These are phyloP conservation scores for Epizoanthus stellaris DNA, from an alignment of 92 coral and sea anemone species.

Conservation along the genomic window DNA sequence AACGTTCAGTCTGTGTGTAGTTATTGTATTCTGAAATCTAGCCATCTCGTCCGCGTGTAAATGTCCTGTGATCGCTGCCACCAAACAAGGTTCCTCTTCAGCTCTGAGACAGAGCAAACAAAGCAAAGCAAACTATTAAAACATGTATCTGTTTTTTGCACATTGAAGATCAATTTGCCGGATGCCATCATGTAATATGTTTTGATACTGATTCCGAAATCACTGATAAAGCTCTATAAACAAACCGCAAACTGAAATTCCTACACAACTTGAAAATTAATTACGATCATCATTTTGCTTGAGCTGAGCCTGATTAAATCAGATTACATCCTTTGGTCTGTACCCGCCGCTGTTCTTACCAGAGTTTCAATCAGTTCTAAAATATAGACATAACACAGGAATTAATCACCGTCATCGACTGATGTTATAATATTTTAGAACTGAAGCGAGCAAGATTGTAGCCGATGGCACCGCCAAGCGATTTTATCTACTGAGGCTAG, in stretches of 20 bases:
- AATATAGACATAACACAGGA: neutral
- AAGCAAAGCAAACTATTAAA: neutral
- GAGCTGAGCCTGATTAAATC: conserved; percentile 13
- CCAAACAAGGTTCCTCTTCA: too few relatives aligned
- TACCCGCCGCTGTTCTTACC: neutral
- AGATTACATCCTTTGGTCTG: neutral
- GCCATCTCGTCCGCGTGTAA: too few relatives aligned
- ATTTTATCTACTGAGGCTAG: too few relatives aligned
- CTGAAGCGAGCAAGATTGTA: too few relatives aligned
- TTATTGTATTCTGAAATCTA: too few relatives aligned
- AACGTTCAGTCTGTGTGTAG: too few relatives aligned
- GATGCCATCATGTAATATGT: neutral
- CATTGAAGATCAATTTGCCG: neutral
- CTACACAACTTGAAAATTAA: conserved; percentile 6
- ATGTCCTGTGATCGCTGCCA: too few relatives aligned
- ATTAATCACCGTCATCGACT: neutral
- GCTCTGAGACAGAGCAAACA: too few relatives aligned
- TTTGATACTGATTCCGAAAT: neutral
- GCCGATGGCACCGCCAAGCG: too few relatives aligned
- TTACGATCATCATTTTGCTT: conserved; percentile 8
- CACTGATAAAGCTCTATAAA: conserved; percentile 23
- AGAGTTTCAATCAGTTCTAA: neutral
- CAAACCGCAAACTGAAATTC: neutral
- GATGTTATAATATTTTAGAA: neutral
- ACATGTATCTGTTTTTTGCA: neutral